Percentiles rank a stretch among this genome's conserved stretches.
These are phyloP conservation scores for Phalangium opilio DNA, from an alignment of 2,888 invertebrate genomes.

Conservation along the genomic window DNA sequence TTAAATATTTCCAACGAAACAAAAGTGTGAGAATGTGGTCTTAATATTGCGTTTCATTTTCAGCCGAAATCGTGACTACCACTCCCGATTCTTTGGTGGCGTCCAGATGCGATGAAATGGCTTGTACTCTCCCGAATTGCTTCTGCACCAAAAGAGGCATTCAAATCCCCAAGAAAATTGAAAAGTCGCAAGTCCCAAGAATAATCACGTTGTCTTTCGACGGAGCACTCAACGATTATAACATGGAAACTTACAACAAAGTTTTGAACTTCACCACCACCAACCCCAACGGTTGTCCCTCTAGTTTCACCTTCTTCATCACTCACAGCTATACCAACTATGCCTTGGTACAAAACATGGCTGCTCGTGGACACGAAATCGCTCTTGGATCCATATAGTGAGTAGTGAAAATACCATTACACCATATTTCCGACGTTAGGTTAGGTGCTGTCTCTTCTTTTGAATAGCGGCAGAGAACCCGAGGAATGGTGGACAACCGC, in stretches of 20 bases:
- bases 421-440: no score
- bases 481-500: constrained; percentile 73
- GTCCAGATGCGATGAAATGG: constrained; percentile 53
- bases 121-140: constrained; percentile 71
- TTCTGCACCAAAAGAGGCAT: constrained; percentile 86
- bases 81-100: constrained; percentile 57
- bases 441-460: constrained; percentile 2
- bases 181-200: constrained; percentile 77
- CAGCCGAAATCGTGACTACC: constrained; percentile 21
- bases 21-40: no score
- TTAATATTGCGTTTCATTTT: no score
- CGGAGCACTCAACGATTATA: constrained; percentile 81
- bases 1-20: no score
- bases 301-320: not conserved
- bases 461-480: constrained; percentile 50
- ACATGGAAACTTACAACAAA: constrained; percentile 70
- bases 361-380: not conserved
- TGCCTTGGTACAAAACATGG: not conserved
- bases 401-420: not conserved
- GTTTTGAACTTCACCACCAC: constrained; percentile 61
- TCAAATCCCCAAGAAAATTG: constrained; percentile 62
- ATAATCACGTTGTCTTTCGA: constrained; percentile 84
- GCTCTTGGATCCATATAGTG: not conserved
- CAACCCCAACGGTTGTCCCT: constrained; percentile 75
- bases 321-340: not conserved